phyloP scores from a whole-genome alignment of 2,797 vertebrate genomes.

The Tokudaia muenninki region DNA sequence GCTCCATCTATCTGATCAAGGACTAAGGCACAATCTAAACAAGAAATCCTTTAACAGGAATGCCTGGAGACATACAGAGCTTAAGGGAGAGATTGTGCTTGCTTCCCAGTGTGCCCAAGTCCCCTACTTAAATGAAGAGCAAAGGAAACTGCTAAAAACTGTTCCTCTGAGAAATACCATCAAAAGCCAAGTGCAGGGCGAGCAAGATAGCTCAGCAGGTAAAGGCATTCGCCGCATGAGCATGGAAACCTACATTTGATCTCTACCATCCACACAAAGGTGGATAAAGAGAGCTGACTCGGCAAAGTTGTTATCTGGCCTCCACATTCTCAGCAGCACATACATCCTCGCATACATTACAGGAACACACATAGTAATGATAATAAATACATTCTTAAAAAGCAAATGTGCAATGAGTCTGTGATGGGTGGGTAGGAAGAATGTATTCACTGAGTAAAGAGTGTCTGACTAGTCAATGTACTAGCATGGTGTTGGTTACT shows the following conservation, averaged over 20 bases:
- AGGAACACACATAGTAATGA: background rate
- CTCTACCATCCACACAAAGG: background rate
- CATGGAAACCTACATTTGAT: background rate
- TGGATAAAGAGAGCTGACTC: background rate
- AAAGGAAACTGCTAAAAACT: constrained; percentile 25
- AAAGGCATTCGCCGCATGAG: background rate
- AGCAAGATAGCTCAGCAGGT: background rate
- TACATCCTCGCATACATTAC: background rate
- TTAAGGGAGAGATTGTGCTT: background rate
- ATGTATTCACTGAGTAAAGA: background rate
- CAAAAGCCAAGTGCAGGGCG: background rate
- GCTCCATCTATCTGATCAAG: background rate
- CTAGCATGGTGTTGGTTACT: background rate
- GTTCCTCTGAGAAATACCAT: background rate
- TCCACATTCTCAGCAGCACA: background rate
- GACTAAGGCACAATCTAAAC: background rate
- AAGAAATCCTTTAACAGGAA: background rate
- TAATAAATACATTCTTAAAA: background rate
- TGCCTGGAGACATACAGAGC: background rate
- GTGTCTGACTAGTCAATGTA: too few relatives aligned
- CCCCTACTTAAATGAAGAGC: background rate
- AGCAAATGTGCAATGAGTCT: background rate
- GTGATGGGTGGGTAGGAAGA: background rate
- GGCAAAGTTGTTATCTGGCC: background rate
- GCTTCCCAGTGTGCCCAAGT: background rate